These are phyloP conservation scores for Drosophila stalkeri DNA, from an alignment of 2,888 invertebrate species.

Conservation along the genomic window DNA sequence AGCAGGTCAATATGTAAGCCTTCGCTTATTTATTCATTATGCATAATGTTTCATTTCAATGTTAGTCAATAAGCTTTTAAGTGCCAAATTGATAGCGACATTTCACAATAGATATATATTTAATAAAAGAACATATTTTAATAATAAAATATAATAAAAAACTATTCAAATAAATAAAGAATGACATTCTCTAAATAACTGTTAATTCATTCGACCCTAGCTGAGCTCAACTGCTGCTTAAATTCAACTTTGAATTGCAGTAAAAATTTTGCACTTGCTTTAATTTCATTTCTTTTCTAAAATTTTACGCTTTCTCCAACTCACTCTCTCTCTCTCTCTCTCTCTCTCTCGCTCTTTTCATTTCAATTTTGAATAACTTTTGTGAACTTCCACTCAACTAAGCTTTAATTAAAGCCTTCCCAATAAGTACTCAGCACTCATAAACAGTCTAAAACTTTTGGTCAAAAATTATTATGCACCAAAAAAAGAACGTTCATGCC, in stretches of 20 bases:
- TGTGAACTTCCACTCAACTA: conserved; percentile 39
- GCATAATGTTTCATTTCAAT: conserved; percentile 17
- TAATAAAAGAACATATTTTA: neutral
- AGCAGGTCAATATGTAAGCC: conserved; percentile 30
- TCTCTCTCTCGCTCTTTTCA: neutral
- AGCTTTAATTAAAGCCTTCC: conserved; percentile 64
- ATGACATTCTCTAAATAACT: neutral
- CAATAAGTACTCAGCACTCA: conserved; percentile 56
- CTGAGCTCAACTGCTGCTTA: neutral
- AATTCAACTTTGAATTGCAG: neutral
- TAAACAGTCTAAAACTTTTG: conserved; percentile 41
- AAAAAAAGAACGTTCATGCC: conserved; percentile 6
- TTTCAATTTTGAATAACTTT: conserved; percentile 31
- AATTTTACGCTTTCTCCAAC: neutral
- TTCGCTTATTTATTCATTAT: conserved; percentile 34
- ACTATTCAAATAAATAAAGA: neutral
- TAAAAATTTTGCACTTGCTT: neutral
- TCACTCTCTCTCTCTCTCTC: neutral
- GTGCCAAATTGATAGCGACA: conserved; percentile 25
- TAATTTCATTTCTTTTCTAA: neutral
- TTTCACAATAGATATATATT: neutral
- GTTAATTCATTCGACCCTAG: neutral
- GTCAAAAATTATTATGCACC: conserved; percentile 40
- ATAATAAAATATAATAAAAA: neutral
- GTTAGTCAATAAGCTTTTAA: conserved; percentile 30